Evolutionary conservation across 2,113 vertebrate genomes (phyloP).

Genomic region (Corythoichthys haematopterus): DNA sequence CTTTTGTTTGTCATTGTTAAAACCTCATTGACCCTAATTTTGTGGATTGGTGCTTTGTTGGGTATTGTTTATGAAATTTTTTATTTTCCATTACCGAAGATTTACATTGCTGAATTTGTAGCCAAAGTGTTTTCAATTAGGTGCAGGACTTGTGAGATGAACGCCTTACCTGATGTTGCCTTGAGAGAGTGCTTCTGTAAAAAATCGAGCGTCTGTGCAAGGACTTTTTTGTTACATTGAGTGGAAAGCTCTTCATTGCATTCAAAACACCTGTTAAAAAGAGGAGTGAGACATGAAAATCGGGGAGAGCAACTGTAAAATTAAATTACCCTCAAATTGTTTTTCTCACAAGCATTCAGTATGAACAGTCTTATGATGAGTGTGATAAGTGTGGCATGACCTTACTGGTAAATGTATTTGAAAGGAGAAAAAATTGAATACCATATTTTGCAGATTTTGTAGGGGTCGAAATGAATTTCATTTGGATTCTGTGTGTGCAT

Average conservation of each 20-base stretch:
- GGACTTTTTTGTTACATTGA: conserved; percentile 92
- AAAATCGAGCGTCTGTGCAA: conserved; percentile 93
- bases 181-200: conserved; percentile 90
- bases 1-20: background rate
- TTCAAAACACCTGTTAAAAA: conserved; percentile 85
- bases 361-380: background rate
- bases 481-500: background rate
- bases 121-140: background rate
- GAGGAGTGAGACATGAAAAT: conserved; percentile 10
- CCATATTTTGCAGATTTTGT: background rate
- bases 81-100: background rate
- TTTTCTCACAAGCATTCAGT: conserved; percentile 1
- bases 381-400: background rate
- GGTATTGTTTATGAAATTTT: background rate
- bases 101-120: background rate
- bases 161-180: conserved; percentile 82
- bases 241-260: conserved; percentile 94
- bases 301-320: background rate
- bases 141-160: conserved; percentile 4
- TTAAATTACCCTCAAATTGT: conserved; percentile 1
- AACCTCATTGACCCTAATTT: background rate
- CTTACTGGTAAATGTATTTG: background rate
- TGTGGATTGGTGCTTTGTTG: background rate
- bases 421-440: background rate
- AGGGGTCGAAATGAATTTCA: background rate